Conservation (phyloP, 2,888 invertebrate species). For the Philaethria dido region DNA sequence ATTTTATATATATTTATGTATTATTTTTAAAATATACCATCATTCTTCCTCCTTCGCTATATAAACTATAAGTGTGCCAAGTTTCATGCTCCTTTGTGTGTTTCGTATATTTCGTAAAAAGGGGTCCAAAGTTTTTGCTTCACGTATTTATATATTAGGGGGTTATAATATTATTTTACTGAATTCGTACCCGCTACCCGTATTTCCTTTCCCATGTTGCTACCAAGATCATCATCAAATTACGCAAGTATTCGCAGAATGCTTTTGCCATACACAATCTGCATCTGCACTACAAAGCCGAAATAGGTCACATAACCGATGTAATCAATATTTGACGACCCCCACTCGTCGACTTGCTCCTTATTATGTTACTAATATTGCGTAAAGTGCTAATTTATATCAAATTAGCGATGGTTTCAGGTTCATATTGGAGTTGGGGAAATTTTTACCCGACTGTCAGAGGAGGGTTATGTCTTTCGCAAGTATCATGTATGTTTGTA, state of each 20-base stretch:
- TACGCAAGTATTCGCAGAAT: background rate
- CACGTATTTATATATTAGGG: too few species aligned
- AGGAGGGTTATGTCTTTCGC: too few species aligned
- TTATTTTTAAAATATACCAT: too few species aligned
- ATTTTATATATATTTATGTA: too few species aligned
- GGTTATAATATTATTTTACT: background rate
- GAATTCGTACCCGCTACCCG: background rate
- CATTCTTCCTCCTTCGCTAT: too few species aligned
- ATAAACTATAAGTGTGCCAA: too few species aligned
- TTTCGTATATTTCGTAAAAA: too few species aligned
- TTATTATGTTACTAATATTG: background rate
- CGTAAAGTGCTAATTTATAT: too few species aligned
- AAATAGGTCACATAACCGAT: constrained; percentile 24
- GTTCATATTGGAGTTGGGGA: background rate
- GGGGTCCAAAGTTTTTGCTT: too few species aligned
- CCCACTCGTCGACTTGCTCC: background rate
- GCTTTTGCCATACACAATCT: constrained; percentile 17
- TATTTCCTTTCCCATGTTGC: background rate
- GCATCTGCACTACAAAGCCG: constrained; percentile 16
- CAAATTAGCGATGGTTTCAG: background rate
- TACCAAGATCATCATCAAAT: background rate
- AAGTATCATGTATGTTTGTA: background rate
- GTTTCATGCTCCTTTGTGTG: too few species aligned
- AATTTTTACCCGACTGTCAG: too few species aligned
- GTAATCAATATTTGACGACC: constrained; percentile 20